Evolutionary conservation across 2,888 invertebrate species (phyloP), one percentile per base, ranked within the genome.

Genomic region (Dusona sp.): DNA sequence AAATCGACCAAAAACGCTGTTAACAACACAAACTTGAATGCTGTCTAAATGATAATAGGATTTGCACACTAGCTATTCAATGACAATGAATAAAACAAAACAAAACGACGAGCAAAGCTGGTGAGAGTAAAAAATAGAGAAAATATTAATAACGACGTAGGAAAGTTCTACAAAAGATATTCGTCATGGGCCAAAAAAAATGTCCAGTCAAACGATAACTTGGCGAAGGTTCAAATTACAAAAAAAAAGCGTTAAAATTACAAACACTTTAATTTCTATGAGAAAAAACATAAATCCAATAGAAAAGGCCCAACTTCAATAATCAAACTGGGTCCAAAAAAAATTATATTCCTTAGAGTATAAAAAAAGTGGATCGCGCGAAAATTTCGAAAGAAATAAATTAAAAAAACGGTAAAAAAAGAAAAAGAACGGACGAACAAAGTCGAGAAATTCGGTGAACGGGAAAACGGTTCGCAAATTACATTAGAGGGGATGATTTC

Each of bases 401-500:
- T 13, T 13, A 13, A 51, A 73, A 74, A 29, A 54, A 45, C 13
- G 0, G n/a, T 22, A 13, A 36, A 33, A 54, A 36, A 45, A 16
- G 16, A 72, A 79, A 42, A n/a, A 22, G 9, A 45, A 16, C 54
- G 67, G 68, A 57, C 25, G 48, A 13, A 45, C 45, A 16, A 75
- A 65, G 68, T 7, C 61, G 70, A 82, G 19, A 61, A 83, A 79
- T 72, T 75, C 75, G 70, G 75, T 48, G 79, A 83, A 48, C 75
- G 70, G 42, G 51, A 82, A 86, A 83, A 79, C 73, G 42, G 77
- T 84, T 68, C 16, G 73, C 80, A 86, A 86, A 86, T 86, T 86
- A 86, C 74, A 86, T 86, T 86, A 86, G 80, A 79, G 83, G 86
- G 85, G 86, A 78, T 81, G 83, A 83, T 86, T 81, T 77, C 80